A percentile compares a stretch with the other conserved stretches of the same genome.
phyloP scores from a whole-genome alignment of 2,113 vertebrate genomes.

The Eulemur rufifrons region DNA sequence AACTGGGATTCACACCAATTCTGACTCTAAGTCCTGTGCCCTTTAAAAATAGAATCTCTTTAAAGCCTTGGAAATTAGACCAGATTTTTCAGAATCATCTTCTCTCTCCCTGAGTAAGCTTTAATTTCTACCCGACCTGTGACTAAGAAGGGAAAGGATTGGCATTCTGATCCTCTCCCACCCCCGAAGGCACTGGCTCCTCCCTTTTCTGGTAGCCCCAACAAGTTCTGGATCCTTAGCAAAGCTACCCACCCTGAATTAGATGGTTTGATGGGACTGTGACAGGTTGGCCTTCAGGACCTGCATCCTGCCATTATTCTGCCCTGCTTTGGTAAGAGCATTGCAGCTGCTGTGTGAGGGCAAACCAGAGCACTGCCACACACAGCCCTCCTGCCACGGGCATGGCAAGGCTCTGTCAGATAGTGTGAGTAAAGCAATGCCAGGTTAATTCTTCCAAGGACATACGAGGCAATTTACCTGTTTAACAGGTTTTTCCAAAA shows the following conservation, averaged over 20 bases:
- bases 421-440: background rate
- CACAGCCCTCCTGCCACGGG: no score
- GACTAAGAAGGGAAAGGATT: background rate
- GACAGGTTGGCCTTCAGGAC: background rate
- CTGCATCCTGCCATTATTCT: background rate
- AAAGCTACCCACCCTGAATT: background rate
- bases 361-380: rapidly evolving
- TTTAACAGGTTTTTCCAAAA: background rate
- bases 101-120: background rate
- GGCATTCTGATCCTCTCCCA: background rate
- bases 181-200: background rate
- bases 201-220: background rate
- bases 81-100: background rate
- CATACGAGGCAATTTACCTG: background rate
- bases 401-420: background rate
- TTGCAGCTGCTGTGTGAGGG: background rate
- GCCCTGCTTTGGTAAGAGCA: background rate
- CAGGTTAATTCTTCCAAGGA: background rate
- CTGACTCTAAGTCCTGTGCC: background rate
- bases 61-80: background rate
- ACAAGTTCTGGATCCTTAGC: background rate
- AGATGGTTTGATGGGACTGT: no score
- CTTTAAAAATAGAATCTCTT: background rate
- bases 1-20: background rate
- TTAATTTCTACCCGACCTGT: background rate